phyloP scores from a whole-genome alignment of 2,113 vertebrate species.

The Azemiops feae region DNA sequence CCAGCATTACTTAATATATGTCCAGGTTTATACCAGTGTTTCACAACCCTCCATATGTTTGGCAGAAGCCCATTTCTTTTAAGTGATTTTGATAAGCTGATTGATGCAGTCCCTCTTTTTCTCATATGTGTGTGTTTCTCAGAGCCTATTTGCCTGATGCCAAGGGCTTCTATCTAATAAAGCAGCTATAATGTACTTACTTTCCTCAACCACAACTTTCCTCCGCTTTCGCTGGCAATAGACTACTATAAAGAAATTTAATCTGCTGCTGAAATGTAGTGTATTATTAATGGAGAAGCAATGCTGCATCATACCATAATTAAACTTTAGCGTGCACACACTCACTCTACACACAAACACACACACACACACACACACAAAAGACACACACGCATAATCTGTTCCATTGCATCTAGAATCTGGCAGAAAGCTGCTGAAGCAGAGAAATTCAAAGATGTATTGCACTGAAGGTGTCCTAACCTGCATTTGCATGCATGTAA shows the following conservation, averaged over 20 bases:
- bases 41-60: conserved; percentile 58
- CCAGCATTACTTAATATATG: conserved; percentile 49
- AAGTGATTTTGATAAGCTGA: conserved; percentile 65
- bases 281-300: conserved; percentile 82
- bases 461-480: not conserved
- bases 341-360: conserved; percentile 4
- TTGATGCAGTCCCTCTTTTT: conserved; percentile 56
- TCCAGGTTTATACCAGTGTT: conserved; percentile 55
- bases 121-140: conserved; percentile 54
- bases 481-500: not conserved
- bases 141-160: conserved; percentile 60
- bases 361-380: conserved; percentile 20
- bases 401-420: conserved; percentile 24
- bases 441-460: conserved; percentile 22
- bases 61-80: conserved; percentile 53
- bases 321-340: conserved; percentile 42
- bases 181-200: conserved; percentile 63
- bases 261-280: conserved; percentile 75
- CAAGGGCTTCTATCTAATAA: conserved; percentile 68
- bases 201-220: conserved; percentile 49
- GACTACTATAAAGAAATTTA: conserved; percentile 78
- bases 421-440: conserved; percentile 28
- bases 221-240: conserved; percentile 64
- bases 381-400: conserved; percentile 10
- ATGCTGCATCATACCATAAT: conserved; percentile 70